These are phyloP conservation scores for Zosterops borbonicus DNA, from an alignment of 2,113 vertebrate species.

Conservation along the genomic window DNA sequence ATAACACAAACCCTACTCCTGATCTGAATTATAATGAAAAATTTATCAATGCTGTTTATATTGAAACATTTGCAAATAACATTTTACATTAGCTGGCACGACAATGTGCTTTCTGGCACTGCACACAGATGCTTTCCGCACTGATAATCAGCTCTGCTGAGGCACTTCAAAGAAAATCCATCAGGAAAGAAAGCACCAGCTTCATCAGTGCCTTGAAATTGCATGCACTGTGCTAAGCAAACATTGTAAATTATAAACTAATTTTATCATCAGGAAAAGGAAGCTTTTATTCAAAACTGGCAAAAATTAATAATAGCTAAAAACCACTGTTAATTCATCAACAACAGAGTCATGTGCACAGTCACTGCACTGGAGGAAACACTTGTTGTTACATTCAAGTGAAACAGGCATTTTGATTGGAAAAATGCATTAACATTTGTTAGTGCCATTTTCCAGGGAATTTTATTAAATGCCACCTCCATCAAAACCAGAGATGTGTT, in stretches of 20 bases:
- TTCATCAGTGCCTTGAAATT: slow-evolving; percentile 3
- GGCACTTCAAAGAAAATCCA: not conserved
- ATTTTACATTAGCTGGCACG: not conserved
- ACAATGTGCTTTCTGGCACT: not conserved
- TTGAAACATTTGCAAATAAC: not conserved
- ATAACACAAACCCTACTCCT: not conserved
- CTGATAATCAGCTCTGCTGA: not conserved
- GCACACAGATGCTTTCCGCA: not conserved
- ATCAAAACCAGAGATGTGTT: not conserved
- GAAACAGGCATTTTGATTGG: not conserved
- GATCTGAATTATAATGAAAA: not conserved
- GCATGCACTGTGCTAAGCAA: not conserved
- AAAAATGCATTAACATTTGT: not conserved
- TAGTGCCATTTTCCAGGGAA: not conserved
- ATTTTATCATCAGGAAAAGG: not conserved
- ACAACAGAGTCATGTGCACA: not conserved
- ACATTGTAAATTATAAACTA: not conserved
- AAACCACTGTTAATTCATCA: not conserved
- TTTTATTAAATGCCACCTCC: not conserved
- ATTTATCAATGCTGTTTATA: not conserved
- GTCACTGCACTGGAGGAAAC: not conserved
- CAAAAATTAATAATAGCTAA: not conserved
- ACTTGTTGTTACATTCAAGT: not conserved
- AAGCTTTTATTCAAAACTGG: not conserved
- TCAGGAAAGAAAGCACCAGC: not conserved